These are phyloP conservation scores for Lasioglossum morio DNA, from an alignment of 2,888 invertebrate genomes.

Conservation along the genomic window DNA sequence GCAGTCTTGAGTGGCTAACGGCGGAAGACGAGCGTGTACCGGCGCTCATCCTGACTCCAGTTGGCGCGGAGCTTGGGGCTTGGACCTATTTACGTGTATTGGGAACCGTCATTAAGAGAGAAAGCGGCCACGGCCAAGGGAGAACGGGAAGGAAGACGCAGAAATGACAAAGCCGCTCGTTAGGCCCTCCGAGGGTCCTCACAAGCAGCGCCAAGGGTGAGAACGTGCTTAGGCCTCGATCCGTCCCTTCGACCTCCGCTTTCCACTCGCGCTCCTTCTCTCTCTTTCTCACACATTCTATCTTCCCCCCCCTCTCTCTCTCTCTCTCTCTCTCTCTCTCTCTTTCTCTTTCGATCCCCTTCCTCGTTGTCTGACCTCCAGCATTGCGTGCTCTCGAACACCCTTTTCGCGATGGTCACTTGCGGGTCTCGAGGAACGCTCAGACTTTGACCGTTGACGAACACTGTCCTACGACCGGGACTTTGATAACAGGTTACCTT, in stretches of 20 bases:
- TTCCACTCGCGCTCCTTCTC: constrained; percentile 55
- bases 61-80: constrained; percentile 49
- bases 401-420: constrained; percentile 78
- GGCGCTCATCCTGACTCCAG: constrained; percentile 52
- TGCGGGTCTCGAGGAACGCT: constrained; percentile 52
- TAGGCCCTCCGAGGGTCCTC: constrained; percentile 84
- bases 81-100: constrained; percentile 76
- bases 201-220: constrained; percentile 83
- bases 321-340: constrained; percentile 43
- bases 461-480: constrained; percentile 3
- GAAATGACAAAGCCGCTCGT: constrained; percentile 85
- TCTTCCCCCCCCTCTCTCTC: constrained; percentile 43
- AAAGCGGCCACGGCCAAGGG: constrained; percentile 53
- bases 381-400: constrained; percentile 67
- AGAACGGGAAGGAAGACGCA: constrained; percentile 71
- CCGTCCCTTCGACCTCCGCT: constrained; percentile 78
- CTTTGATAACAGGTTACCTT: constrained; percentile 8
- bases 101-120: constrained; percentile 81
- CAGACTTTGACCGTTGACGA: constrained; percentile 45
- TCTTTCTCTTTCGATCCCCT: constrained; percentile 44
- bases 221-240: constrained; percentile 84
- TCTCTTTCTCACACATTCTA: constrained; percentile 22
- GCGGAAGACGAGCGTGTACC: constrained; percentile 62
- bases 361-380: constrained; percentile 57
- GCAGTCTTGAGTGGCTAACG: constrained; percentile 65